Base-by-base conservation (phyloP, 2,888 invertebrate genomes). In the Nomada lathburiana region DNA sequence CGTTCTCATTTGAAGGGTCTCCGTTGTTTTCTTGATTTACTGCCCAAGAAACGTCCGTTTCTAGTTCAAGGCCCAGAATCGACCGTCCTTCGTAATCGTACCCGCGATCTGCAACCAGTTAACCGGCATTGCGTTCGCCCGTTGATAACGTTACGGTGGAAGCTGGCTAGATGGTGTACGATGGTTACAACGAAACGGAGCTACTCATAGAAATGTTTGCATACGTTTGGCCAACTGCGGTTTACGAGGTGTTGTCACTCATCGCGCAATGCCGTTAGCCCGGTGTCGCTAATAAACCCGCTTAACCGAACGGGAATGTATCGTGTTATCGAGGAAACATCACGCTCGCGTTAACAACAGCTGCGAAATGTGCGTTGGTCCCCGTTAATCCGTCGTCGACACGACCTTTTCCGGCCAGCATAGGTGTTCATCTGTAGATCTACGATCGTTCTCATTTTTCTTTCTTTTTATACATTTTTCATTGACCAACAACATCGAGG, bases 191-290 rank as follows among this genome's bases (percentile, higher is more conserved):
- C 50, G 57, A 36, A 36, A 68, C 52, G n/a, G 64, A 42, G 80
- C 50, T 52, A 26, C 76, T 69, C 69, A 53, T 70, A 74, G 80
- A 79, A 78, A 76, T 73, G 72, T 42, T 62, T 5, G 78, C 68
- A 71, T 73, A 81, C 85, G 89, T 86, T 88, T 86, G 88, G 59
- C 87, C 89, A 87, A 89, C 89, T 89, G 83, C 83, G 86, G 90
- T 92, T 93, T 92, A 93, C 91, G 92, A 92, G 89, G 91, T 92
- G 92, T 92, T 86, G 89, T 91, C 89, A 90, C 88, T 89, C 90
- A 90, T 91, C 89, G 90, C 89, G 90, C 84, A 72, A 80, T 82
- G 88, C 89, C 91, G 65, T 52, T 91, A 42, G 76, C 44, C 52
- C 65, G 91, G 91, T 91, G 87, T 90, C 86, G 88, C 90, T 92